Evolutionary conservation across 2,888 invertebrate species (phyloP).

Genomic region (Conchocele bisecta): DNA sequence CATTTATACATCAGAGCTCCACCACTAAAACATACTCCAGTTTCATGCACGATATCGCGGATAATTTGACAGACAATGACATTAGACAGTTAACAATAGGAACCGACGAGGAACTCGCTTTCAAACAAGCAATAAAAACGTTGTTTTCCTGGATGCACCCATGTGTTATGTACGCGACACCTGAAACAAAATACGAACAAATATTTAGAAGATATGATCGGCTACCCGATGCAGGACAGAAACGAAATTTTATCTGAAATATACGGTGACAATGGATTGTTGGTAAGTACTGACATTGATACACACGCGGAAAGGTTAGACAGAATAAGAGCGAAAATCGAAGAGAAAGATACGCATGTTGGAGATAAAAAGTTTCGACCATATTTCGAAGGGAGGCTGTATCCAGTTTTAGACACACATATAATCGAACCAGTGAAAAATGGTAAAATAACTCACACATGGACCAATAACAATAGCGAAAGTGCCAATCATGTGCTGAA

Average conservation of each 20-base stretch:
- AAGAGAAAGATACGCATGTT: not conserved
- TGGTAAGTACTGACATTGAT: not conserved
- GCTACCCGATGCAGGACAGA: not conserved
- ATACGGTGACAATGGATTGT: constrained; percentile 6
- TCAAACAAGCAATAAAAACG: constrained; percentile 15
- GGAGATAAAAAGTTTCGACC: not conserved
- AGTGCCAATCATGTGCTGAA: constrained; percentile 39
- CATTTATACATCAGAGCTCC: constrained; percentile 24
- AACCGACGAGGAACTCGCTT: constrained; percentile 26
- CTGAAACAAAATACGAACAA: constrained; percentile 19
- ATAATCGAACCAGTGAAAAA: constrained; percentile 10
- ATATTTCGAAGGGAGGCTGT: constrained; percentile 12
- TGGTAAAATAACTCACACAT: not conserved
- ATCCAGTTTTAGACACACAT: not conserved
- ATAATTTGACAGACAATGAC: constrained; percentile 15
- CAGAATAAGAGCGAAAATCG: not conserved
- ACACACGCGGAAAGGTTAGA: not conserved
- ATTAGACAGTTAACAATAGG: constrained; percentile 2
- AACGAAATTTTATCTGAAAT: not conserved
- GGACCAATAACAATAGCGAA: constrained; percentile 25
- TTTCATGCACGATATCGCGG: constrained; percentile 23
- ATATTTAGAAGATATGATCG: not conserved
- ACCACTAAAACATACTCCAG: constrained; percentile 10
- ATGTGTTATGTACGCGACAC: constrained; percentile 26
- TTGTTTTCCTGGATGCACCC: constrained; percentile 8